These are phyloP conservation scores for Cotesia vestalis DNA, from an alignment of 1,140 invertebrate genomes.

Conservation along the genomic window DNA sequence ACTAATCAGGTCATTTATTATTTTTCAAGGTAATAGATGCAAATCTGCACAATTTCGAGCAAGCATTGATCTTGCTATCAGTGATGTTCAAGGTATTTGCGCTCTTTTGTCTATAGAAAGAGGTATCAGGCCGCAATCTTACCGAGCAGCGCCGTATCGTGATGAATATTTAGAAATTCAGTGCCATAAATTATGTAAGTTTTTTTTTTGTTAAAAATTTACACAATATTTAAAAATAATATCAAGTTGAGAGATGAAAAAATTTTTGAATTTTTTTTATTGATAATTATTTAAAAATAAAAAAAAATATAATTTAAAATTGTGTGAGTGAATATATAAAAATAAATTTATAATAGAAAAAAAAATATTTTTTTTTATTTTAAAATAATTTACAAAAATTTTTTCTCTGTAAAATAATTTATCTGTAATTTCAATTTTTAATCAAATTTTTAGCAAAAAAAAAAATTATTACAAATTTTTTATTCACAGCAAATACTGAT, in stretches of 20 bases:
- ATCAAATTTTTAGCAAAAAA: too few relatives aligned
- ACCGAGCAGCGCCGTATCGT: conserved; percentile 56
- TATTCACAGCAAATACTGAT: conserved; percentile 50
- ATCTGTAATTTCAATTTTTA: too few relatives aligned
- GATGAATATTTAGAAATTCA: conserved; percentile 63
- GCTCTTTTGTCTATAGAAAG: conserved; percentile 50
- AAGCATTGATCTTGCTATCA: conserved; percentile 45
- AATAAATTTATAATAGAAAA: too few relatives aligned
- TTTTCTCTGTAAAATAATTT: too few relatives aligned
- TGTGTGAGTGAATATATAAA: too few relatives aligned
- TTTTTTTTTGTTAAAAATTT: conserved; percentile 25
- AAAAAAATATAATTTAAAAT: too few relatives aligned
- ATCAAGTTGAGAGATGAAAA: too few relatives aligned
- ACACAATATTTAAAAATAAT: background rate
- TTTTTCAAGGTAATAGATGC: conserved; percentile 46
- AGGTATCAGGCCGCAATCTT: conserved; percentile 54
- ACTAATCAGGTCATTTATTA: background rate
- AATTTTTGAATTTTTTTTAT: background rate
- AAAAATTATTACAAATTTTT: conserved; percentile 1
- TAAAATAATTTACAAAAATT: too few relatives aligned
- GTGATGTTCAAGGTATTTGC: conserved; percentile 50
- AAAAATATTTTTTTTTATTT: too few relatives aligned
- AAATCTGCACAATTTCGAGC: conserved; percentile 57
- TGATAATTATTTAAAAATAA: too few relatives aligned
- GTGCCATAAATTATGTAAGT: conserved; percentile 61